A percentile compares a stretch with the other conserved stretches of the same genome.
Conservation (phyloP, 2,888 invertebrate species). For the Acanthoscelides obtectus region DNA sequence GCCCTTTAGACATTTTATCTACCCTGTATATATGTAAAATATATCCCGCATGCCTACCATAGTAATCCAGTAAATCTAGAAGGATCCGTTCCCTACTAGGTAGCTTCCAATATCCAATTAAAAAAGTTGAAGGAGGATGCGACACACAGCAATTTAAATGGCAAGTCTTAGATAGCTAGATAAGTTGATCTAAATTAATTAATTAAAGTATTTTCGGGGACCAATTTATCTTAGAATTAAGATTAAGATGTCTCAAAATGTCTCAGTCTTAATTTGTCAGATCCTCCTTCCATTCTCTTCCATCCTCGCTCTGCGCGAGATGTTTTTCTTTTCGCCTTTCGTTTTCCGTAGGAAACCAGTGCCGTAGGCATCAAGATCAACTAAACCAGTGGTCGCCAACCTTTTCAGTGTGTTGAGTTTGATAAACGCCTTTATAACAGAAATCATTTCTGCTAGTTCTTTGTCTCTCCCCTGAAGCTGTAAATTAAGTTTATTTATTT, state of each 20-base stretch:
- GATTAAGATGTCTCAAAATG: slow-evolving; percentile 48
- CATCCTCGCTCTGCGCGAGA: slow-evolving; percentile 3
- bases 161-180: slow-evolving; percentile 39
- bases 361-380: neutral
- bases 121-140: slow-evolving; percentile 16
- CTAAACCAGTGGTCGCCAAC: too few relatives aligned
- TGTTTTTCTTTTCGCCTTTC: slow-evolving; percentile 1
- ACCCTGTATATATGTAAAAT: neutral
- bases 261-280: slow-evolving; percentile 48
- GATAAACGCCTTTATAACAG: too few relatives aligned
- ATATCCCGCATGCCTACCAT: neutral
- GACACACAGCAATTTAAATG: slow-evolving; percentile 27
- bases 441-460: too few relatives aligned
- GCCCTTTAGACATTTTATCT: too few relatives aligned
- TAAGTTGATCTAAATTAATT: slow-evolving; percentile 49
- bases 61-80: neutral
- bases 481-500: too few relatives aligned
- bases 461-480: too few relatives aligned
- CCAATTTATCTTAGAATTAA: slow-evolving; percentile 50
- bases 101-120: neutral
- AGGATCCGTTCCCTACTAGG: neutral
- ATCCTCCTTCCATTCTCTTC: slow-evolving; percentile 5
- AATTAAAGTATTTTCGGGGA: slow-evolving; percentile 45
- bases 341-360: neutral
- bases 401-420: too few relatives aligned